Conservation (phyloP, 2,113 vertebrate species). For the Lanius collurio region DNA sequence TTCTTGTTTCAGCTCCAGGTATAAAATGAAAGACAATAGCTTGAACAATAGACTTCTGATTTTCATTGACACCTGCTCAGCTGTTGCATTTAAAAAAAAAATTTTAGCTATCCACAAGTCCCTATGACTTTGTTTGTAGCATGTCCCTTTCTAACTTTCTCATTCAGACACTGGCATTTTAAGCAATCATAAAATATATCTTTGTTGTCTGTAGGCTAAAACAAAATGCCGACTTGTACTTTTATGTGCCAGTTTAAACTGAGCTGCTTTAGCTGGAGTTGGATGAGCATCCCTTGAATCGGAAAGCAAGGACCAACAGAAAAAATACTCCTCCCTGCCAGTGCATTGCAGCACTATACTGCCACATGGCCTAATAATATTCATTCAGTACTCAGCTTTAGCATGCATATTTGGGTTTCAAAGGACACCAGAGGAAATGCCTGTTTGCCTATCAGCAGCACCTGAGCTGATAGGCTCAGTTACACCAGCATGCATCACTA, state of each 20-base stretch:
- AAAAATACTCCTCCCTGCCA: background rate
- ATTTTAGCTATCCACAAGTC: background rate
- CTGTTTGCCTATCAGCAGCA: background rate
- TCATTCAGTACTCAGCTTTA: background rate
- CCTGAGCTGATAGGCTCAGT: background rate
- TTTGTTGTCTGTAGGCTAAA: background rate
- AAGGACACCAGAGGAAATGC: background rate
- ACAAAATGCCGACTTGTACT: background rate
- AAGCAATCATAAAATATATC: background rate
- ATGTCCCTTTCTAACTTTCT: background rate
- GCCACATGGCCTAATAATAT: background rate
- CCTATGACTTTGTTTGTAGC: background rate
- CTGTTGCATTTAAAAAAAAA: background rate
- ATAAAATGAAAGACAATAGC: background rate
- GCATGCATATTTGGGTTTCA: background rate
- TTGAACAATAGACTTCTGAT: background rate
- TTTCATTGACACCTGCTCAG: background rate
- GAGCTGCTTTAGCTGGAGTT: background rate
- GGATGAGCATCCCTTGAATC: background rate
- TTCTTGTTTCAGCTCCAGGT: background rate
- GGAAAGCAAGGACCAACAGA: background rate
- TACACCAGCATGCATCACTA: fast-evolving
- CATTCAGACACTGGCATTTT: background rate
- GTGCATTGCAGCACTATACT: background rate
- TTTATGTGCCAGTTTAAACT: background rate